Base-by-base conservation (phyloP, 2,113 vertebrate genomes). In the Sorex araneus region DNA sequence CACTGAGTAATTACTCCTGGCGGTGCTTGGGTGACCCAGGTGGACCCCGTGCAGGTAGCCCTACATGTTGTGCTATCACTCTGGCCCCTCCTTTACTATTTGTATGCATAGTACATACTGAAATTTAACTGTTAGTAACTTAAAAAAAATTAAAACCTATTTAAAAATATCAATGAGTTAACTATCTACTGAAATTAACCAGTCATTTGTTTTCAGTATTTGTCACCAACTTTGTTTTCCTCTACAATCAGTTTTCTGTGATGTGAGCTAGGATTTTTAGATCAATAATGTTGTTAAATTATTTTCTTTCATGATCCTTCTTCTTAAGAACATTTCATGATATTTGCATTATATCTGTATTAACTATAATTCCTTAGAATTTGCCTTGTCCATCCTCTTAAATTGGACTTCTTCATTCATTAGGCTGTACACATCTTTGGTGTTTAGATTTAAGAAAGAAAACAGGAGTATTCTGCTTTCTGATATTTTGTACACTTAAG, bases 41-140 rank as follows among this genome's bases (percentile, higher is more conserved):
- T n/a, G n/a, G n/a, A n/a, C n/a, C n/a, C n/a, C n/a, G n/a, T n/a
- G n/a, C n/a, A n/a, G n/a, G n/a, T n/a, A n/a, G n/a, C n/a, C n/a
- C n/a, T n/a, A n/a, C n/a, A n/a, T n/a, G n/a, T n/a, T n/a, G n/a
- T n/a, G n/a, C n/a, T n/a, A n/a, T n/a, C n/a, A n/a, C n/a, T n/a
- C n/a, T n/a, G n/a, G n/a, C n/a, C n/a, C n/a, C n/a, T n/a, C n/a
- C n/a, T n/a, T n/a, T n/a, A n/a, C n/a, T n/a, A n/a, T n/a, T n/a
- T n/a, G n/a, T n/a, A n/a, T n/a, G n/a, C n/a, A 28, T 2, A 64
- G 12, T 4, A 21, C 71, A 36, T 40, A 77, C 85, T 77, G 8
- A 88, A 81, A 81, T 84, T 66, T 93, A 64, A 92, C 57, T 80
- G 76, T 30, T 80, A 43, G 28, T 50, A 76, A 89, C n/a, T 76